Evolutionary conservation across 2,797 vertebrate species (phyloP).

Genomic region (Petrocephalus sullivani): DNA sequence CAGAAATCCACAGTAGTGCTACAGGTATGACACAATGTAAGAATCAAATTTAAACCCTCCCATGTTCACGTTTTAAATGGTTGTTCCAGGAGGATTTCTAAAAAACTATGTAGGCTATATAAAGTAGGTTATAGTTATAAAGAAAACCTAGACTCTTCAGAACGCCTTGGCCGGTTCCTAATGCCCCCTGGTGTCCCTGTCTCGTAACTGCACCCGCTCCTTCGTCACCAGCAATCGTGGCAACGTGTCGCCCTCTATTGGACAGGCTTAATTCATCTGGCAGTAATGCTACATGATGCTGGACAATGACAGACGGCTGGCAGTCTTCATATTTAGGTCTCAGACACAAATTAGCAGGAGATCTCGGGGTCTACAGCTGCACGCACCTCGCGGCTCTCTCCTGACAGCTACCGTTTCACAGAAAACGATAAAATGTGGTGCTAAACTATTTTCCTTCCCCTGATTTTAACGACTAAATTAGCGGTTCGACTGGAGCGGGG

Average conservation of each 20-base stretch:
- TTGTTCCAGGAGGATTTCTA: background rate
- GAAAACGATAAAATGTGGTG: conserved; percentile 18
- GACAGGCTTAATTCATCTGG: conserved; percentile 17
- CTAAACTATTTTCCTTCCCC: conserved; percentile 22
- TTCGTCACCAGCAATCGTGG: background rate
- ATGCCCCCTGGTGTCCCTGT: conserved; percentile 1
- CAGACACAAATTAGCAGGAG: background rate
- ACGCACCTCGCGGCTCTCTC: conserved; percentile 17
- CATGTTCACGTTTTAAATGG: background rate
- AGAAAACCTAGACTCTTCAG: background rate
- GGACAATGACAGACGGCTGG: background rate
- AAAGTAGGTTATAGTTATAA: conserved; percentile 32
- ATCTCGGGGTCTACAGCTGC: conserved; percentile 27
- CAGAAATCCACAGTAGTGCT: background rate
- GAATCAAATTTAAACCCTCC: background rate
- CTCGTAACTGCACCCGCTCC: background rate
- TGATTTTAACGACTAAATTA: conserved; percentile 32
- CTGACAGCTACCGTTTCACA: conserved; percentile 25
- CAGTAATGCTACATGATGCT: background rate
- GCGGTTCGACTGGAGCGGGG: conserved; percentile 21
- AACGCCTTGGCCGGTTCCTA: background rate
- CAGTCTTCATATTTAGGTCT: background rate
- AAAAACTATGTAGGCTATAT: background rate
- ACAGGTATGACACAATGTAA: background rate
- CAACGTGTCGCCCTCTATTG: conserved; percentile 50